A percentile compares a stretch with the other conserved stretches of the same genome.
Evolutionary conservation across 2,113 vertebrate species (phyloP).

Genomic region (Trematocara stigmaticum): DNA sequence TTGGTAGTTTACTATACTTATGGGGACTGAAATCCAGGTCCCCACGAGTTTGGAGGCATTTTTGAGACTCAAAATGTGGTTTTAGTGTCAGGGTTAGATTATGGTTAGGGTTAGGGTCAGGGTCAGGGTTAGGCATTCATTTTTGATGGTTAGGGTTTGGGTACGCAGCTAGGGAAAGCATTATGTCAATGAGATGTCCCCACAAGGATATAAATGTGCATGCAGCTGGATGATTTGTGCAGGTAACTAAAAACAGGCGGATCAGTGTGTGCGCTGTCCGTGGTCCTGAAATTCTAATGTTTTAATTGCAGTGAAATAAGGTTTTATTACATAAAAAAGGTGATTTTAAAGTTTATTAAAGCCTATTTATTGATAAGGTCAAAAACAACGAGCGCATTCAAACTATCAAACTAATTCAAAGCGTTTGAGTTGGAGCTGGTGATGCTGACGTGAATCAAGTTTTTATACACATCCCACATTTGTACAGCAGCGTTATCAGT

Average conservation of each 20-base stretch:
- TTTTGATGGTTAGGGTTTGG: not conserved
- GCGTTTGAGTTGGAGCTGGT: not conserved
- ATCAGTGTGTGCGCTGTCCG: not conserved
- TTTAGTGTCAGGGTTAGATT: accelerated
- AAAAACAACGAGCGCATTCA: not conserved
- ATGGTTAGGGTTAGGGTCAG: accelerated
- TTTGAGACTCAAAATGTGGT: not conserved
- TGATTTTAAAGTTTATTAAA: not conserved
- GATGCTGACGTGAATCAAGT: accelerated
- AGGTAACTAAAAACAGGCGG: not conserved
- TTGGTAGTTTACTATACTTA: not conserved
- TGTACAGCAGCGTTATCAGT: not conserved
- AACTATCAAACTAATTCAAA: not conserved
- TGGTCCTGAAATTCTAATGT: accelerated
- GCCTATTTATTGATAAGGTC: not conserved
- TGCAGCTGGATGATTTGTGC: not conserved
- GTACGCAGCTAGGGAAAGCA: not conserved
- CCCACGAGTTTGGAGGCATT: not conserved
- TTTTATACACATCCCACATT: not conserved
- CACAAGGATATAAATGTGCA: not conserved
- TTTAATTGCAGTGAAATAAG: not conserved
- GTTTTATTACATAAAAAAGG: accelerated
- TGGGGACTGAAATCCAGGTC: not conserved
- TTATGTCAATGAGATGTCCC: too few species aligned
- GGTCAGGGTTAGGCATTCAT: not conserved